Base-by-base conservation (phyloP, 2,888 invertebrate genomes). In the Tetragonisca angustula region DNA sequence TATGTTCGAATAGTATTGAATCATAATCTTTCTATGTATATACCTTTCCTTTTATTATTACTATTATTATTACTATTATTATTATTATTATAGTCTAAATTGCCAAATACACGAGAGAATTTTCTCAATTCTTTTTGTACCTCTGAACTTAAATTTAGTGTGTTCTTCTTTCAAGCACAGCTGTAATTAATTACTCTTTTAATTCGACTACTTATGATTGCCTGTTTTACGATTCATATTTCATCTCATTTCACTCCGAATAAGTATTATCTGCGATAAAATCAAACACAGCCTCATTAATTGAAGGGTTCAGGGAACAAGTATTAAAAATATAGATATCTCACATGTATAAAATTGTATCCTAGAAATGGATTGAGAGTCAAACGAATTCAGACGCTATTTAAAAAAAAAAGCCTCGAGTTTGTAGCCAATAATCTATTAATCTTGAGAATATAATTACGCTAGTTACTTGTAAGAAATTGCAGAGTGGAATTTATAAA, bases 271-370 rank as follows among this genome's bases (percentile, higher is more conserved):
- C 74, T 81, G 79, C 79, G 70, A 86, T 87, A 85, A 90, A 73
- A 90, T 87, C 84, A 90, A 90, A 88, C 88, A 90, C 90, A 91
- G 92, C 90, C 91, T 90, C 87, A 82, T 87, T 89, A 91, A 91
- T 92, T 90, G 90, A 91, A 90, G 90, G 88, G 84, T 89, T 84
- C 79, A 83, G 88, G 89, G 85, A 87, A 90, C 87, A 91, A 91
- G 88, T 91, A 91, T 90, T 91, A 91, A 92, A 91, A 91, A 85
- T 90, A 85, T 90, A 89, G 68, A 74, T 71, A 68, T 80, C 68
- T 69, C 79, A 68, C 77, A 87, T 80, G 85, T 92, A 91, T 85
- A 91, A 92, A 91, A 91, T 87, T 88, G 89, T 90, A 87, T 83
- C 85, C 86, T 89, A 88, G 61, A 89, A 87, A 89, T 84, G 69